phyloP scores from a whole-genome alignment of 2,797 vertebrate species.

The Dromococcyx pavoninus region DNA sequence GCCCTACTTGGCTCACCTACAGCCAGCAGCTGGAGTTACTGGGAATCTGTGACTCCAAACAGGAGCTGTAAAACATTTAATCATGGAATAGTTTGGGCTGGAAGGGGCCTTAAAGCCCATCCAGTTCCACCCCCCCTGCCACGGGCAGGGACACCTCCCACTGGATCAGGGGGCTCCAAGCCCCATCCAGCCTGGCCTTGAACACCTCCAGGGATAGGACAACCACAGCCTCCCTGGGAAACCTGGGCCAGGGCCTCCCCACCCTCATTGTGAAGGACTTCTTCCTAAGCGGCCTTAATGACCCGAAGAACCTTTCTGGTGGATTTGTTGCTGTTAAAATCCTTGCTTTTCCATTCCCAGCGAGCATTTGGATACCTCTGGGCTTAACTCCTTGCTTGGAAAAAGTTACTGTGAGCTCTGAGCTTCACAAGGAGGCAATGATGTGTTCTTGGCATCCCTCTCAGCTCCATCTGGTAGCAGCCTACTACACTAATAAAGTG shows the following conservation, averaged over 20 bases:
- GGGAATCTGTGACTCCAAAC: fast-evolving
- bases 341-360: background rate
- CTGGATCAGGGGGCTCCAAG: too few species aligned
- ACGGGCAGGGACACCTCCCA: too few species aligned
- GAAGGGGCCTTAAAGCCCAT: too few species aligned
- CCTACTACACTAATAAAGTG: background rate
- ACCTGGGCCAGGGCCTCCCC: too few species aligned
- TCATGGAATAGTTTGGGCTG: too few species aligned
- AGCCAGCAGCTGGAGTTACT: fast-evolving
- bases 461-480: conserved; percentile 14
- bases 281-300: too few species aligned
- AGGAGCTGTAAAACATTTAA: background rate
- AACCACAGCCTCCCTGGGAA: too few species aligned
- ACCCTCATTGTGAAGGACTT: too few species aligned
- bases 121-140: too few species aligned
- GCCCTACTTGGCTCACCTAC: background rate
- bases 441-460: background rate
- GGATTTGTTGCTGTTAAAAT: fast-evolving
- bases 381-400: background rate
- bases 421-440: background rate
- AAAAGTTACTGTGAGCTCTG: background rate
- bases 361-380: fast-evolving
- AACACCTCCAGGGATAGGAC: too few species aligned
- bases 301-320: background rate
- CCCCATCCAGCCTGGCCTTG: too few species aligned